These are phyloP conservation scores for Pterophyllum scalare DNA, from an alignment of 2,113 vertebrate species.

Conservation along the genomic window DNA sequence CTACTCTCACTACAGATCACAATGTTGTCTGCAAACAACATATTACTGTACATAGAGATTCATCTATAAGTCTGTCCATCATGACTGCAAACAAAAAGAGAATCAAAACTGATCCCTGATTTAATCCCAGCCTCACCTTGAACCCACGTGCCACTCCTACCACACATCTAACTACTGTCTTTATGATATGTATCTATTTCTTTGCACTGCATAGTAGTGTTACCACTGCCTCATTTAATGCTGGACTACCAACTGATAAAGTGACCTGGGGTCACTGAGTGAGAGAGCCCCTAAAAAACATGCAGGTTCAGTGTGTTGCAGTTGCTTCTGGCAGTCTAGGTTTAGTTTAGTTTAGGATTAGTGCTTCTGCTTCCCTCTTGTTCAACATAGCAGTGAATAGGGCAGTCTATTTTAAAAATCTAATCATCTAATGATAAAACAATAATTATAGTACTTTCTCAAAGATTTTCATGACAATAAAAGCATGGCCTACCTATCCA, in stretches of 20 bases:
- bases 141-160: neutral
- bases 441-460: neutral
- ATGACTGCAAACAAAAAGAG: no score
- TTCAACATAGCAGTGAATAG: neutral
- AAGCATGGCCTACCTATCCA: neutral
- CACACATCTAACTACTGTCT: neutral
- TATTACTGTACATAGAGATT: no score
- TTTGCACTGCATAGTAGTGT: neutral
- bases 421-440: neutral
- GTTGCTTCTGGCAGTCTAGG: neutral
- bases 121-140: neutral
- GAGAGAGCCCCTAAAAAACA: neutral
- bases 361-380: neutral
- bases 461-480: neutral
- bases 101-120: no score
- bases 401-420: neutral
- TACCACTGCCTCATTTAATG: neutral
- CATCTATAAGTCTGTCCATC: no score
- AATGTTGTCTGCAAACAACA: neutral
- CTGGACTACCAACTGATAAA: neutral
- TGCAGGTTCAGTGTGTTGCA: neutral
- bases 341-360: neutral
- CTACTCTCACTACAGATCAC: neutral
- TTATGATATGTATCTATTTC: neutral
- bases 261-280: neutral